These are phyloP conservation scores for Pitangus sulphuratus DNA, from an alignment of 2,797 vertebrate genomes.

Conservation along the genomic window DNA sequence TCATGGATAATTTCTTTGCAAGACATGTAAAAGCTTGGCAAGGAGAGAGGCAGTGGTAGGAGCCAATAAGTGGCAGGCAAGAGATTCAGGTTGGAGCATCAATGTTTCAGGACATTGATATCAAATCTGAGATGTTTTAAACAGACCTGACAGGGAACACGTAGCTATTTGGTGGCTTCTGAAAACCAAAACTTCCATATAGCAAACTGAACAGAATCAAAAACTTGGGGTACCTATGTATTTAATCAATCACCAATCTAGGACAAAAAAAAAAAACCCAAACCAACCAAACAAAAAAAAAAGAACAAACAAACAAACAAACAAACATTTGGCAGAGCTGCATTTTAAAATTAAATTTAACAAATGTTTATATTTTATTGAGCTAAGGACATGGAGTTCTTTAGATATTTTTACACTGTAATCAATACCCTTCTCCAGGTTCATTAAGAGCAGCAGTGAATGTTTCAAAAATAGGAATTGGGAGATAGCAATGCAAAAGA, in stretches of 20 bases:
- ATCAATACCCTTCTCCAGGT: background rate
- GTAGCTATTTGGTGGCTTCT: background rate
- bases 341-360: background rate
- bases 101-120: background rate
- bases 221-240: background rate
- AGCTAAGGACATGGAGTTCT: background rate
- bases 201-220: background rate
- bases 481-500: conserved; percentile 25
- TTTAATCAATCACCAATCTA: background rate
- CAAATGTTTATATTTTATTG: background rate
- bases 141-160: background rate
- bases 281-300: too few species aligned
- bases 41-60: background rate
- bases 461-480: conserved; percentile 21
- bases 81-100: background rate
- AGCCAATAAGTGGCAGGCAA: background rate
- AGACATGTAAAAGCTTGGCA: background rate
- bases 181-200: background rate
- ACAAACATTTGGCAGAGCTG: background rate
- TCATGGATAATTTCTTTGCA: background rate
- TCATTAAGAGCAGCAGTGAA: conserved; percentile 30
- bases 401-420: background rate
- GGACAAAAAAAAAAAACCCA: background rate
- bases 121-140: background rate
- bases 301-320: background rate